These are phyloP conservation scores for Syngnathus acus DNA, from an alignment of 2,797 vertebrate genomes.

Conservation along the genomic window DNA sequence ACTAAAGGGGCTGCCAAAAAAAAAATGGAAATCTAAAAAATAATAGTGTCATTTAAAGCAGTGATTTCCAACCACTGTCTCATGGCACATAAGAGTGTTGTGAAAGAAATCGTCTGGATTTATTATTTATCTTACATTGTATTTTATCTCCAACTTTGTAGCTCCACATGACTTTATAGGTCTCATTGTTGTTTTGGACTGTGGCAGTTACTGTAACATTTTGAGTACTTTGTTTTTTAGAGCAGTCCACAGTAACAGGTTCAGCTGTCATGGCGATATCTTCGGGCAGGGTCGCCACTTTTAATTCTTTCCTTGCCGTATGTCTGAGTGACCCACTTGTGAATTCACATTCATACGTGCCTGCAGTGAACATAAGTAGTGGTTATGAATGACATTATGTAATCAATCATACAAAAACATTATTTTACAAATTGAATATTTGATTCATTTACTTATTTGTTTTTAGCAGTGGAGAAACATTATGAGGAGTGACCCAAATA, in stretches of 20 bases:
- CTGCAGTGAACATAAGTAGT: conserved; percentile 36
- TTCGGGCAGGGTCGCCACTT: conserved; percentile 58
- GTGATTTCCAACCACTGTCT: too few species aligned
- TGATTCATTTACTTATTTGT: too few species aligned
- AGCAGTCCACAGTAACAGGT: conserved; percentile 49
- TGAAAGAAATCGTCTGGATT: too few species aligned
- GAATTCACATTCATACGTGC: conserved; percentile 62
- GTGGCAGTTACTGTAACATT: not conserved
- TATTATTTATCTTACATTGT: accelerated
- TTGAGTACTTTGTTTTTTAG: accelerated
- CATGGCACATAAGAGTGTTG: too few species aligned
- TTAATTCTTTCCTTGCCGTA: conserved; percentile 21
- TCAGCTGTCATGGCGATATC: conserved; percentile 18
- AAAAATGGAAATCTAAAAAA: too few species aligned
- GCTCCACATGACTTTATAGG: accelerated
- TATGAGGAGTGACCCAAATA: too few species aligned
- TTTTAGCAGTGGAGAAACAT: not conserved
- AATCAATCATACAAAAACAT: too few species aligned
- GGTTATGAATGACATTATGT: not conserved
- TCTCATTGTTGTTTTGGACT: conserved; percentile 16
- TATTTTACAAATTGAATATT: too few species aligned
- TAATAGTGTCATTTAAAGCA: too few species aligned
- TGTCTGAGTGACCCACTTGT: conserved; percentile 43
- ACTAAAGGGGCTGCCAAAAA: too few species aligned
- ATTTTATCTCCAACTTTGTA: not conserved